These are phyloP conservation scores for Temnothorax ravouxi DNA, from an alignment of 2,888 invertebrate genomes.

Conservation along the genomic window DNA sequence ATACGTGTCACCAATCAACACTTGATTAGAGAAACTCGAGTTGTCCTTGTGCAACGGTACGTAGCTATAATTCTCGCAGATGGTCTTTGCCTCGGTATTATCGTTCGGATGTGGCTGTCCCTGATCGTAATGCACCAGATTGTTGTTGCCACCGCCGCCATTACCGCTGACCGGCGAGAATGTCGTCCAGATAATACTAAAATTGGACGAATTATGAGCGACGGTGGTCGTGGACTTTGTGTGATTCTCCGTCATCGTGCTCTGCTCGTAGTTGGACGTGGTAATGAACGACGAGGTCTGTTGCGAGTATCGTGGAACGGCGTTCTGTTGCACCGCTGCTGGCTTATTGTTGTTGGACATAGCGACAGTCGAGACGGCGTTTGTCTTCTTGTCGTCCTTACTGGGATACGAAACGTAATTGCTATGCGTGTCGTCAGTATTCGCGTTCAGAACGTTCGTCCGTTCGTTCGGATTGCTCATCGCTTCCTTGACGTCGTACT, in stretches of 20 bases:
- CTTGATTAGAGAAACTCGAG: slow-evolving; percentile 71
- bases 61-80: slow-evolving; percentile 83
- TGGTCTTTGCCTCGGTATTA: slow-evolving; percentile 77
- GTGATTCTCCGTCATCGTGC: slow-evolving; percentile 76
- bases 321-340: slow-evolving; percentile 58
- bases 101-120: slow-evolving; percentile 69
- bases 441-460: slow-evolving; percentile 59
- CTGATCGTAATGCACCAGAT: slow-evolving; percentile 77
- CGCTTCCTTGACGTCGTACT: slow-evolving; percentile 68
- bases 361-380: slow-evolving; percentile 66
- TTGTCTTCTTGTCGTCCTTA: slow-evolving; percentile 77
- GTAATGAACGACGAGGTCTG: slow-evolving; percentile 74
- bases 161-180: slow-evolving; percentile 78
- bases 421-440: slow-evolving; percentile 72
- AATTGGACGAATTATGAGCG: slow-evolving; percentile 85
- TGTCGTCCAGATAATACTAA: slow-evolving; percentile 85
- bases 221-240: slow-evolving; percentile 82
- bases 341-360: slow-evolving; percentile 50
- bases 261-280: slow-evolving; percentile 82
- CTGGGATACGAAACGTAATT: slow-evolving; percentile 75
- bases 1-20: slow-evolving; percentile 75
- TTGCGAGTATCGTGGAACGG: slow-evolving; percentile 72
- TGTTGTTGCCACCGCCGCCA: slow-evolving; percentile 65
- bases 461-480: slow-evolving; percentile 57
- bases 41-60: slow-evolving; percentile 81